Conservation (phyloP, 2,888 invertebrate genomes). For the Meghimatium bilineatum region DNA sequence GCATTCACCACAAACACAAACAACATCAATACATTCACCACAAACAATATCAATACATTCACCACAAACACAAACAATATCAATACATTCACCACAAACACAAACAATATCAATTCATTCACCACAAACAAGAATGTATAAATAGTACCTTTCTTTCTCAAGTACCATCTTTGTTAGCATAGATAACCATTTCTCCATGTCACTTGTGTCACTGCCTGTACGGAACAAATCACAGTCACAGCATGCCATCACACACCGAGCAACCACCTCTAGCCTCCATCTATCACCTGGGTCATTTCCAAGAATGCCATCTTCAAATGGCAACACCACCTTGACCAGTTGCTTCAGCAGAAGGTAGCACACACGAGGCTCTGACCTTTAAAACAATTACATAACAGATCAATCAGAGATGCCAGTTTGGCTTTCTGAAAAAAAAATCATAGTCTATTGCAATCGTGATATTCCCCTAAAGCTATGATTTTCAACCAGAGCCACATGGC, state of each 20-base stretch:
- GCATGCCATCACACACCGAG: constrained; percentile 23
- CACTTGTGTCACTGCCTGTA: constrained; percentile 31
- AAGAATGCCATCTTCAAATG: background rate
- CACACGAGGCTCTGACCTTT: constrained; percentile 27
- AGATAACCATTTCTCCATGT: constrained; percentile 38
- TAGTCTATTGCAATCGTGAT: background rate
- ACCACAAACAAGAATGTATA: background rate
- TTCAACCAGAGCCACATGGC: no score
- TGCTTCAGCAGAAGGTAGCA: constrained; percentile 34
- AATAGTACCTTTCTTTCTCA: constrained; percentile 25
- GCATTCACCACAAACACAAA: no score
- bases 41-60: no score
- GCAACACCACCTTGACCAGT: constrained; percentile 19
- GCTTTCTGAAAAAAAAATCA: background rate
- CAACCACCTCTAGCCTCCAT: background rate
- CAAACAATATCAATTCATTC: no score
- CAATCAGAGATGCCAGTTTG: background rate
- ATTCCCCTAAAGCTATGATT: no score
- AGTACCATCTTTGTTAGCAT: constrained; percentile 28
- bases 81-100: no score
- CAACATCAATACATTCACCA: no score
- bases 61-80: no score
- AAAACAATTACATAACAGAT: background rate
- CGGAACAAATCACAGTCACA: constrained; percentile 24
- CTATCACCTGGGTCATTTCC: background rate